Percentiles rank a stretch among this genome's conserved stretches.
These are phyloP conservation scores for Drosophila kepulauana DNA, from an alignment of 1,140 invertebrate genomes.

Conservation along the genomic window DNA sequence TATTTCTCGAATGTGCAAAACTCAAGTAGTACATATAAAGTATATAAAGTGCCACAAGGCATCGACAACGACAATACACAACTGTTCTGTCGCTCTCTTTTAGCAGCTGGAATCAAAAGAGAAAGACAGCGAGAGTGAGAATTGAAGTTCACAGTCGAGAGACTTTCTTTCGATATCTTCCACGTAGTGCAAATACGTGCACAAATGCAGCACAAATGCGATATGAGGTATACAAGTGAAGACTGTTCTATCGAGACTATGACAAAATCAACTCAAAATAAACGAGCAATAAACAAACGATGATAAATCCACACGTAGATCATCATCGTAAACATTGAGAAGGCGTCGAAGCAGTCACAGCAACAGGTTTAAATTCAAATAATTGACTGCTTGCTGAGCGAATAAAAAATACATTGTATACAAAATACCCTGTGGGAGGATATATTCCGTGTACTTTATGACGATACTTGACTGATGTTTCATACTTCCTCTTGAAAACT, in stretches of 20 bases:
- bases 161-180: slow-evolving; percentile 20
- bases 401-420: no score
- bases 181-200: slow-evolving; percentile 32
- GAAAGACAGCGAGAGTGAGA: background rate
- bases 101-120: slow-evolving; percentile 1
- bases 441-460: no score
- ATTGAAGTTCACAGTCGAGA: slow-evolving; percentile 20
- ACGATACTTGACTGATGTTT: no score
- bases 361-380: no score
- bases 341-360: background rate
- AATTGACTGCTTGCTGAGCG: no score
- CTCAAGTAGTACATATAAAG: background rate
- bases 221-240: background rate
- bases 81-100: slow-evolving; percentile 7
- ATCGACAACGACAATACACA: slow-evolving; percentile 18
- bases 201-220: background rate
- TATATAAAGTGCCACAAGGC: slow-evolving; percentile 15
- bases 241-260: slow-evolving; percentile 8
- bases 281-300: slow-evolving; percentile 7
- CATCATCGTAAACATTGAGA: background rate
- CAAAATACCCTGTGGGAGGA: no score
- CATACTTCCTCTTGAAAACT: no score
- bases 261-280: slow-evolving; percentile 56
- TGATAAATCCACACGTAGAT: background rate
- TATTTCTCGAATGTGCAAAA: slow-evolving; percentile 21